A percentile compares a stretch with the other conserved stretches of the same genome.
Evolutionary conservation across 2,113 vertebrate genomes (phyloP).

Genomic region (Philantomba maxwellii): DNA sequence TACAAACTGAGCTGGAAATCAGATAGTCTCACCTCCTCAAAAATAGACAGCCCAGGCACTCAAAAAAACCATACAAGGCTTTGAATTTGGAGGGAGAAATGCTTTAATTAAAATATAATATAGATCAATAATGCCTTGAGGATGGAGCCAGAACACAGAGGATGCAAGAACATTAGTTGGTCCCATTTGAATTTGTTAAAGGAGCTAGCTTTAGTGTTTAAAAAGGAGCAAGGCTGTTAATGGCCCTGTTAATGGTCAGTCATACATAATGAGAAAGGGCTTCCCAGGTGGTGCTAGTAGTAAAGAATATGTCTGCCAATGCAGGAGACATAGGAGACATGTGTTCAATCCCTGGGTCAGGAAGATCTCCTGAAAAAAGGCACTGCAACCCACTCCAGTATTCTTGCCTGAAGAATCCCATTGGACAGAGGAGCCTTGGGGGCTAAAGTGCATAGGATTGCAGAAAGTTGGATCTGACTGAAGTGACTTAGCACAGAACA

Average conservation of each 20-base stretch:
- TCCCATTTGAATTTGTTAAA: not conserved
- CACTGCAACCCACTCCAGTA: not conserved
- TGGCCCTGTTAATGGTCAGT: not conserved
- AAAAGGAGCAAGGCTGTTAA: not conserved
- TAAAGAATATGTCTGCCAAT: not conserved
- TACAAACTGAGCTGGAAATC: not conserved
- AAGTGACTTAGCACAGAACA: not conserved
- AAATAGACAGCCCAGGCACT: not conserved
- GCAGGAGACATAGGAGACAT: not conserved
- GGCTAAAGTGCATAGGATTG: not conserved
- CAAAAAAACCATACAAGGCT: not conserved
- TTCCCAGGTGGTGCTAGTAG: not conserved
- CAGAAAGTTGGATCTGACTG: not conserved
- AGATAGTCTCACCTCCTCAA: not conserved
- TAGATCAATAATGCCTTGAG: not conserved
- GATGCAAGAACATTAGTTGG: not conserved
- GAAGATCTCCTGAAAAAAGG: not conserved
- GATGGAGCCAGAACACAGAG: not conserved
- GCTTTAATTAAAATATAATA: not conserved
- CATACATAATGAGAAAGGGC: not conserved
- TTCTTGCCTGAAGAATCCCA: not conserved
- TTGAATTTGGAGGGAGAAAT: not conserved
- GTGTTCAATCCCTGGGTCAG: not conserved
- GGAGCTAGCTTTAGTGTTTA: not conserved
- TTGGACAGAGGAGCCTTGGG: not conserved